These are phyloP conservation scores for Psephotus haematonotus DNA, from an alignment of 2,113 vertebrate genomes.

Conservation along the genomic window DNA sequence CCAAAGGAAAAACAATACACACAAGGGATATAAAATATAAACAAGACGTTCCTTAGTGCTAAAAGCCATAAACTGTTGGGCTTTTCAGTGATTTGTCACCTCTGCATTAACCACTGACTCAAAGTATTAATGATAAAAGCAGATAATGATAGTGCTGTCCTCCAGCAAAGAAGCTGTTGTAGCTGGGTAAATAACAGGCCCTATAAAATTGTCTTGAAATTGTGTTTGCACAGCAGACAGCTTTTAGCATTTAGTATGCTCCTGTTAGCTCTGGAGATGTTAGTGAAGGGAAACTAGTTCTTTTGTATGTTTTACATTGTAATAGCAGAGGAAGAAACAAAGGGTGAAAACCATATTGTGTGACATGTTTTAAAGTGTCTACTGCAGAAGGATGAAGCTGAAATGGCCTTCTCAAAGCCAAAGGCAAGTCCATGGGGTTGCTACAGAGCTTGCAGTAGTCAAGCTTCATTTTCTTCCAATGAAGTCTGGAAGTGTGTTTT, in stretches of 20 bases:
- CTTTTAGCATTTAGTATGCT: neutral
- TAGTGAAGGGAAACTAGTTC: neutral
- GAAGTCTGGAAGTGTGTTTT: neutral
- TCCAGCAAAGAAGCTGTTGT: slow-evolving; percentile 33
- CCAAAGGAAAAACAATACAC: neutral
- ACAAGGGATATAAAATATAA: slow-evolving; percentile 25
- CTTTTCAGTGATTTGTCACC: slow-evolving; percentile 57
- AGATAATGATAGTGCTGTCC: slow-evolving; percentile 32
- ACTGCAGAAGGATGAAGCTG: neutral
- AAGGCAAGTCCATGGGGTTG: neutral
- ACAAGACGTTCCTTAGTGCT: neutral
- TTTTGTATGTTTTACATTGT: neutral
- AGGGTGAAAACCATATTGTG: neutral
- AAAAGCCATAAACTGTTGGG: slow-evolving; percentile 41
- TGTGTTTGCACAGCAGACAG: slow-evolving; percentile 12
- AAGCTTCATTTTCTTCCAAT: neutral
- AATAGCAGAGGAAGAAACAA: neutral
- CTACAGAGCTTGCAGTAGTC: neutral
- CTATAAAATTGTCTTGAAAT: slow-evolving; percentile 30
- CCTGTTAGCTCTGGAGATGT: neutral
- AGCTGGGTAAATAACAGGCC: slow-evolving; percentile 49
- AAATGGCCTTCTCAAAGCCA: neutral
- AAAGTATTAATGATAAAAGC: slow-evolving; percentile 63
- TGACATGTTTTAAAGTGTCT: neutral
- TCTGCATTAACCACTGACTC: slow-evolving; percentile 50